A percentile compares a stretch with the other conserved stretches of the same genome.
phyloP scores from a whole-genome alignment of 2,797 vertebrate genomes.

The Sebastes umbrosus region DNA sequence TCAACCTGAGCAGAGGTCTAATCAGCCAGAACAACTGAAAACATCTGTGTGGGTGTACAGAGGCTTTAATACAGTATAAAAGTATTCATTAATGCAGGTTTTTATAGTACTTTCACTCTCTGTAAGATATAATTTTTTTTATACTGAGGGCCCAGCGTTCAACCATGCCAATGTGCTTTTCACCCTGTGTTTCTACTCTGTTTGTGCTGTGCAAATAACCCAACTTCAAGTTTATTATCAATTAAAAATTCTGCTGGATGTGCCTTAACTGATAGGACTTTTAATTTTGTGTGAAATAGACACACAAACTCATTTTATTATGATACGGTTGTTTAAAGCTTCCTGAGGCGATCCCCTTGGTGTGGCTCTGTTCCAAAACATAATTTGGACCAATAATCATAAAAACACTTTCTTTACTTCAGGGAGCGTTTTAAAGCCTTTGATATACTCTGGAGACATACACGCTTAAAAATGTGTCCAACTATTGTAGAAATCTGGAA shows the following conservation, averaged over 20 bases:
- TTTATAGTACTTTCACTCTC: neutral
- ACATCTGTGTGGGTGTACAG: too few species aligned
- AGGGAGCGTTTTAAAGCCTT: neutral
- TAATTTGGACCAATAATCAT: neutral
- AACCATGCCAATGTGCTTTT: neutral
- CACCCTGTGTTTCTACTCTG: neutral
- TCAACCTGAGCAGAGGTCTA: too few species aligned
- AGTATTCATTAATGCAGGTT: neutral
- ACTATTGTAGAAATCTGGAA: neutral
- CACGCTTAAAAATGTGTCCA: neutral
- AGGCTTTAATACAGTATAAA: neutral
- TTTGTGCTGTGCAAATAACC: neutral
- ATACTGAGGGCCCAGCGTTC: neutral
- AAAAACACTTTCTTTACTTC: neutral
- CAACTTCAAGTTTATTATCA: neutral
- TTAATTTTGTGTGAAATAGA: neutral
- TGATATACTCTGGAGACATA: neutral
- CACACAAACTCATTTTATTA: neutral
- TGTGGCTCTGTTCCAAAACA: neutral
- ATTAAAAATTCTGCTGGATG: neutral
- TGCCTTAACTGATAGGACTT: neutral
- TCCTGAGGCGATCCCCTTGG: neutral
- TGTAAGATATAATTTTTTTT: neutral
- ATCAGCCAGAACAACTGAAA: too few species aligned
- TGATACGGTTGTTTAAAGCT: neutral